A percentile compares a stretch with the other conserved stretches of the same genome.
phyloP scores from a whole-genome alignment of 1,140 invertebrate genomes.

The Bombus ignitus region DNA sequence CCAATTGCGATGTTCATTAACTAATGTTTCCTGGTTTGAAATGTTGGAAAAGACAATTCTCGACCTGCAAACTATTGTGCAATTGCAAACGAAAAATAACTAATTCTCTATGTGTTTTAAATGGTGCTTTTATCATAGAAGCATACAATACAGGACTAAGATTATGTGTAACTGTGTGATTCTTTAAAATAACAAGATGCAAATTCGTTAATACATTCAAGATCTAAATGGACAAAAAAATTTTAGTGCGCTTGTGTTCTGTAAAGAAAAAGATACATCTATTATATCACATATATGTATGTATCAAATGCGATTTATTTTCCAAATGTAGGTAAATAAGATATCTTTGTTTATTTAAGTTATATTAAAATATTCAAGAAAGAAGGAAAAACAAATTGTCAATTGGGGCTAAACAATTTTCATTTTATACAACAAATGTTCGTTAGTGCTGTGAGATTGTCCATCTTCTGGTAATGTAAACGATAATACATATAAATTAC shows the following conservation, averaged over 20 bases:
- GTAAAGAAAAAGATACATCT: slow-evolving; percentile 47
- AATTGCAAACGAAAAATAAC: slow-evolving; percentile 78
- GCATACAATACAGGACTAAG: slow-evolving; percentile 49
- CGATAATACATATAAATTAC: slow-evolving; percentile 28
- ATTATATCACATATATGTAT: slow-evolving; percentile 38
- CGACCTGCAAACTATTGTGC: slow-evolving; percentile 79
- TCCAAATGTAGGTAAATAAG: slow-evolving; percentile 56
- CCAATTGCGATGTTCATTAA: slow-evolving; percentile 73
- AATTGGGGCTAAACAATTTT: slow-evolving; percentile 50
- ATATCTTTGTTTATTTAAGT: slow-evolving; percentile 57
- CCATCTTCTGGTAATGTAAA: slow-evolving; percentile 49
- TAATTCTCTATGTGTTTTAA: slow-evolving; percentile 57
- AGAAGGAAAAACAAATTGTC: slow-evolving; percentile 18
- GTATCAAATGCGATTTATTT: slow-evolving; percentile 62
- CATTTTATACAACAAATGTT: slow-evolving; percentile 53
- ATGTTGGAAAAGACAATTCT: slow-evolving; percentile 81
- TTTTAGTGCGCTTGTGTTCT: slow-evolving; percentile 61
- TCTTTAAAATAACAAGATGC: slow-evolving; percentile 40
- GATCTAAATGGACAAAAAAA: slow-evolving; percentile 41
- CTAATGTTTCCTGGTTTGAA: slow-evolving; percentile 79
- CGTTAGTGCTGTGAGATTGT: slow-evolving; percentile 68
- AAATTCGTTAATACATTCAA: slow-evolving; percentile 49
- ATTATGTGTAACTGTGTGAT: slow-evolving; percentile 56
- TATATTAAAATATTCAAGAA: slow-evolving; percentile 34
- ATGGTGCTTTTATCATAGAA: slow-evolving; percentile 45